Conservation (phyloP, 2,113 vertebrate genomes). For the Peromyscus californicus region DNA sequence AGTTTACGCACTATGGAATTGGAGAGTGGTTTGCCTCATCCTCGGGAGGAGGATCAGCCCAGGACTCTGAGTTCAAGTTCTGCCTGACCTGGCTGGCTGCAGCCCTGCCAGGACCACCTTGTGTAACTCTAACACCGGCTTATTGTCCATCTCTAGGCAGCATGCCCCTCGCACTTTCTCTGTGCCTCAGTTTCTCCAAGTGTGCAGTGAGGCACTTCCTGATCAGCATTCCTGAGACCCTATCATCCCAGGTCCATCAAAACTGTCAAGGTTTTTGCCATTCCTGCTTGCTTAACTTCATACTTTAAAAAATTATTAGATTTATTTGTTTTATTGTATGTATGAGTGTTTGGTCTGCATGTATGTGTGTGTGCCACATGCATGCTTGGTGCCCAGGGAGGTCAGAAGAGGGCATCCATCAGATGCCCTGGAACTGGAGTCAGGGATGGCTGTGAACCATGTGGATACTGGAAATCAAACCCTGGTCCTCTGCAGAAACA, state of each 20-base stretch:
- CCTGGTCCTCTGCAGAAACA: neutral
- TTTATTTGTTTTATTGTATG: neutral
- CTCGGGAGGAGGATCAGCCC: neutral
- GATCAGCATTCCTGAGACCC: neutral
- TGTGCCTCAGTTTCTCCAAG: neutral
- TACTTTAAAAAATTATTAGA: neutral
- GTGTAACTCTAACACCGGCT: neutral
- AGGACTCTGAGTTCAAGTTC: neutral
- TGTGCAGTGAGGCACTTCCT: neutral
- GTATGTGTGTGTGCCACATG: neutral
- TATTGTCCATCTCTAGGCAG: neutral
- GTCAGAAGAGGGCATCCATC: neutral
- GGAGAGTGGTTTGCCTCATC: neutral
- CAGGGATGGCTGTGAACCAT: neutral
- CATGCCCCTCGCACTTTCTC: fast-evolving
- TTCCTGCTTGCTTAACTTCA: neutral
- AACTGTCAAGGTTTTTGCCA: neutral
- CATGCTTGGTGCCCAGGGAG: neutral
- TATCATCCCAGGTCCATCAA: neutral
- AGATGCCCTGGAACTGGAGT: neutral
- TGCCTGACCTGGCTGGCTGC: fast-evolving
- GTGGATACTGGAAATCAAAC: neutral
- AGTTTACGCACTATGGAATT: neutral
- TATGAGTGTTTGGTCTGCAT: neutral
- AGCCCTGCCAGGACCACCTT: neutral